phyloP scores from a whole-genome alignment of 2,113 vertebrate genomes.

The Piprites chloris region DNA sequence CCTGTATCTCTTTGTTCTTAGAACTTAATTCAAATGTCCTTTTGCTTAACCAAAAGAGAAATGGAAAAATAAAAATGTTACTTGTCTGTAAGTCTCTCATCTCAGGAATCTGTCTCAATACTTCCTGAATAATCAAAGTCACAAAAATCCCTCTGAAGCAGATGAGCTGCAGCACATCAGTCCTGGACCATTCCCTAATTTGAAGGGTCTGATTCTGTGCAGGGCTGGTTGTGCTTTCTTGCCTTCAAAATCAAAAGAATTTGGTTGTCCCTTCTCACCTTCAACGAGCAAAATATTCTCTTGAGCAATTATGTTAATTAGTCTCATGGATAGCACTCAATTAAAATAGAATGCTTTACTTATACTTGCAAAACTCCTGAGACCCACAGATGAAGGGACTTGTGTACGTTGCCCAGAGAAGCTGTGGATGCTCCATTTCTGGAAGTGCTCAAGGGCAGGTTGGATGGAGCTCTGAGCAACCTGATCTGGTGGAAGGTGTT shows the following conservation, averaged over 20 bases:
- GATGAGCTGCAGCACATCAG: neutral
- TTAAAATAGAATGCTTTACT: neutral
- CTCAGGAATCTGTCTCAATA: neutral
- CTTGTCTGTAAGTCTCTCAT: neutral
- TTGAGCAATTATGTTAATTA: neutral
- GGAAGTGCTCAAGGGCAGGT: rapidly evolving
- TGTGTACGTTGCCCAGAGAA: neutral
- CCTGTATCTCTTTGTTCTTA: neutral
- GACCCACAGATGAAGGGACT: neutral
- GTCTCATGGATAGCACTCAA: neutral
- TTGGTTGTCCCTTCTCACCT: neutral
- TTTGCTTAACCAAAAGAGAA: neutral
- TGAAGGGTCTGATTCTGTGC: neutral
- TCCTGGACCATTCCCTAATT: neutral
- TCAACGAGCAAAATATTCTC: neutral
- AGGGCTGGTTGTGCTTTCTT: neutral
- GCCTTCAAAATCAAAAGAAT: neutral
- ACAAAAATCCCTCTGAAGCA: neutral
- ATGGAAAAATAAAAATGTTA: neutral
- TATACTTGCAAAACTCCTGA: neutral
- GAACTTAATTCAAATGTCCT: neutral
- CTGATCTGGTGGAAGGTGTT: rapidly evolving
- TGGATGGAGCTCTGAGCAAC: rapidly evolving
- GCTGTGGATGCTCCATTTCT: neutral
- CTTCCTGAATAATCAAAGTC: neutral